Evolutionary conservation across 2,797 vertebrate genomes (phyloP), one percentile per base, ranked within the genome.

Genomic region (Natrix natrix): DNA sequence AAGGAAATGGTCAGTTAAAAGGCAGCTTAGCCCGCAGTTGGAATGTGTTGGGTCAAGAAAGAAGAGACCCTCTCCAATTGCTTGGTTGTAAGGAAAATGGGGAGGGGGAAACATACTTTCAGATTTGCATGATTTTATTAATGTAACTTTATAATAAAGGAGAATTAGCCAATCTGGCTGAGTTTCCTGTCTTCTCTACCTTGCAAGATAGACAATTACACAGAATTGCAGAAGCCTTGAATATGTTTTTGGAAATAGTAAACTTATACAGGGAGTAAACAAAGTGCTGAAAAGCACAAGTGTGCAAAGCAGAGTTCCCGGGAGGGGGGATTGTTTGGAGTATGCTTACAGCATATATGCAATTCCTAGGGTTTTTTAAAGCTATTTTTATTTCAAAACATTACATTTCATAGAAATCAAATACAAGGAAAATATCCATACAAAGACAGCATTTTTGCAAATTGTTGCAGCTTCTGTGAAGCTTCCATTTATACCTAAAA

Each of bases 331-430:
- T 90, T 43, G 5, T 63, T 92, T 94, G 37, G 13, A 66, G 93
- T 90, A 8, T 59, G 90, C 56, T 91, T 92, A 86, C 14, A 78
- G 69, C 69, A 43, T 37, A 48, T 2, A 90, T 13, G 48, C 56
- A 86, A 89, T 95, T 48, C 92, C 1, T 86, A 24, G 59, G 48
- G 28, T 55, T 91, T 28, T 52, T 92, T 11, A 7, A 69, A 52
- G 57, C 55, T 22, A 83, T 87, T 88, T 74, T 63, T 89, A 88
- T 1, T 61, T 37, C 59, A 86, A 59, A 14, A 20, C 59, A 61
- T 90, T 90, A 88, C 86, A 87, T 92, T 96, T 94, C 37, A 93
- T 56, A 54, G 28, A 91, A 92, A 88, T 83, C 92, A 91, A 56
- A 91, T 28, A 87, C 66, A 7, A 32, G 32, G 7, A 8, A 92